A percentile compares a stretch with the other conserved stretches of the same genome.
These are phyloP conservation scores for Helicorthomorpha holstii DNA, from an alignment of 1,140 invertebrate genomes.

Conservation along the genomic window DNA sequence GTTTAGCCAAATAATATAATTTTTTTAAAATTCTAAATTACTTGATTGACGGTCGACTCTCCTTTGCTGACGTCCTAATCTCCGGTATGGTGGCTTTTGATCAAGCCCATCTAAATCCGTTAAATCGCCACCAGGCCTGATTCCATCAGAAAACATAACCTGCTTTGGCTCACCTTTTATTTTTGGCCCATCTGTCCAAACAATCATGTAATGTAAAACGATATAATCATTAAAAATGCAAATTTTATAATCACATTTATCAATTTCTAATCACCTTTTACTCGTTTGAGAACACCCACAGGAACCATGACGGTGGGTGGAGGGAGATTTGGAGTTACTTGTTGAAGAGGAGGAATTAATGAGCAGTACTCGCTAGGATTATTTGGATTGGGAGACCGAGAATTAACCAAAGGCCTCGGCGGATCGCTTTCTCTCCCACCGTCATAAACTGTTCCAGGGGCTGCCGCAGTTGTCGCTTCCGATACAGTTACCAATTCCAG, in stretches of 20 bases:
- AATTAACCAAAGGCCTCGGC: slow-evolving; percentile 17
- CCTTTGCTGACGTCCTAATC: slow-evolving; percentile 12
- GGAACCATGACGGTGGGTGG: slow-evolving; percentile 64
- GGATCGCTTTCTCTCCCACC: not conserved
- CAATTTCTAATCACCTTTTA: not conserved
- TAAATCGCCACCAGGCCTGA: slow-evolving; percentile 73
- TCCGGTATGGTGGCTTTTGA: slow-evolving; percentile 16
- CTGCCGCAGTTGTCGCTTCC: not conserved
- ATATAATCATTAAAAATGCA: too few species aligned
- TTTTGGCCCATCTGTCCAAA: slow-evolving; percentile 20
- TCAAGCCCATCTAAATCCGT: slow-evolving; percentile 48
- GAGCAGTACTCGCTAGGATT: slow-evolving; percentile 83
- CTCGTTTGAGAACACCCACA: slow-evolving; percentile 55
- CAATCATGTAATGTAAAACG: not conserved
- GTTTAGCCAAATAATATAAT: too few species aligned
- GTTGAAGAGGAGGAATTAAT: slow-evolving; percentile 60
- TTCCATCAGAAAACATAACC: slow-evolving; percentile 84
- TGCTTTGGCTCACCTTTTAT: slow-evolving; percentile 47
- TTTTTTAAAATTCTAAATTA: too few species aligned
- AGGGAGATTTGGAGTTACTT: slow-evolving; percentile 38
- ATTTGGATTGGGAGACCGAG: slow-evolving; percentile 53
- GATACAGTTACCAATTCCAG: not conserved
- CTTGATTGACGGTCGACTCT: slow-evolving; percentile 7
- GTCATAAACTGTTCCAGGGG: not conserved
- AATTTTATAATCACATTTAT: not conserved